Conservation (phyloP, 2,113 vertebrate species). For the Pseudopipra pipra region DNA sequence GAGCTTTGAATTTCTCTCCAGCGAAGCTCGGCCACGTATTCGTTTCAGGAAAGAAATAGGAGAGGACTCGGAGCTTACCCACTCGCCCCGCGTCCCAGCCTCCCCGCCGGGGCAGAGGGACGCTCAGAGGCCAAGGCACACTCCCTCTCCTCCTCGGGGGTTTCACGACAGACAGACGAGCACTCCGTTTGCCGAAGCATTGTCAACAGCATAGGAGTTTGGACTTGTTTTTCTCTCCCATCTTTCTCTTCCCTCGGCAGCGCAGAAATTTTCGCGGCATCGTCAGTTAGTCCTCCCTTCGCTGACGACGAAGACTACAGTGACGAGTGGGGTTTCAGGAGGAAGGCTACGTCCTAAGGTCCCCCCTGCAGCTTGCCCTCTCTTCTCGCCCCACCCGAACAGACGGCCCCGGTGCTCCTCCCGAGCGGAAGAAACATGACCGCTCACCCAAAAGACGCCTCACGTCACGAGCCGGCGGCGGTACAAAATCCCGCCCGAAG, state of each 20-base stretch:
- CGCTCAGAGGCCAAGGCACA: neutral
- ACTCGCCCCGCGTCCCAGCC: neutral
- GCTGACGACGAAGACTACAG: neutral
- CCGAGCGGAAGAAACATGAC: too few relatives aligned
- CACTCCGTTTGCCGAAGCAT: neutral
- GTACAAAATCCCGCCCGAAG: neutral
- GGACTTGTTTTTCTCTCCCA: neutral
- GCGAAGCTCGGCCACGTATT: neutral
- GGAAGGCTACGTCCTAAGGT: neutral
- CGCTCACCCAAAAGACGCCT: neutral
- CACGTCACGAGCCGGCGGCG: neutral
- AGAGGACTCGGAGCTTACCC: neutral
- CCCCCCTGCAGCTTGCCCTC: neutral
- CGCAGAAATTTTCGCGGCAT: neutral
- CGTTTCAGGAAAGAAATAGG: neutral
- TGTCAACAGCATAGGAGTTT: neutral
- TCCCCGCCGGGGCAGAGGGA: neutral
- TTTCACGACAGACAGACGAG: neutral
- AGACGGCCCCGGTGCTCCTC: neutral
- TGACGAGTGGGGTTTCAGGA: neutral
- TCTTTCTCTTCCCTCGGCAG: neutral
- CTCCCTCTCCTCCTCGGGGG: neutral
- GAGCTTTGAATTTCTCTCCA: neutral
- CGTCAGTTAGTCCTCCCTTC: neutral
- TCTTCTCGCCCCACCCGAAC: neutral